phyloP scores from a whole-genome alignment of 1,140 invertebrate genomes.

The Branchinecta lindahli region DNA sequence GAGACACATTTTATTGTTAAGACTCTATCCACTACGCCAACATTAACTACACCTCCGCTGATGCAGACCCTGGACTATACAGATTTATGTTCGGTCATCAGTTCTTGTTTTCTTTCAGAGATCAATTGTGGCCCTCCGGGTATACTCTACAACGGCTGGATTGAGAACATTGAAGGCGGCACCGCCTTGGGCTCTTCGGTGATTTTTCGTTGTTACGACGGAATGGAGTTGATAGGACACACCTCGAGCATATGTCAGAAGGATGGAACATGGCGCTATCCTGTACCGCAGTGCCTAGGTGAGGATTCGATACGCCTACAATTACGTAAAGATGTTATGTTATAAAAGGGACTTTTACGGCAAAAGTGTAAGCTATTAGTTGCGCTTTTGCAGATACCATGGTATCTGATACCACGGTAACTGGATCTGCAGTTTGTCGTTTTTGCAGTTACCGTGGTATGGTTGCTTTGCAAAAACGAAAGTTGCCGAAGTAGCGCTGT shows the following conservation, averaged over 20 bases:
- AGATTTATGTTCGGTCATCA: too few species aligned
- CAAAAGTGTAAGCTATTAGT: too few species aligned
- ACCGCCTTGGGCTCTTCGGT: conserved; percentile 77
- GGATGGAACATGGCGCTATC: conserved; percentile 83
- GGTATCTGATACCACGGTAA: too few species aligned
- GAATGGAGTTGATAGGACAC: conserved; percentile 77
- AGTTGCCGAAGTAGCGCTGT: too few species aligned
- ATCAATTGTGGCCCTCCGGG: conserved; percentile 87
- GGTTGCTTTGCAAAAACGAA: too few species aligned
- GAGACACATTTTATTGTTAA: too few species aligned
- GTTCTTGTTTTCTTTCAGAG: conserved; percentile 39
- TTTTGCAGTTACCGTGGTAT: too few species aligned
- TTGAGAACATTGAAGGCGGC: conserved; percentile 76
- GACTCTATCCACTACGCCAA: too few species aligned
- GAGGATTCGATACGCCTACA: conserved; percentile 22
- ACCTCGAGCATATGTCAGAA: conserved; percentile 77
- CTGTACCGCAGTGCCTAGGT: conserved; percentile 68
- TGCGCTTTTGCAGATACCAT: too few species aligned
- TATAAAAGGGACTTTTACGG: conserved; percentile 19
- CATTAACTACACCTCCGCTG: too few species aligned
- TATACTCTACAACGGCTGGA: conserved; percentile 80
- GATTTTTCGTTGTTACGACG: conserved; percentile 82
- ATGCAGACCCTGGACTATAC: too few species aligned
- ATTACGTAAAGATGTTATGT: neutral
- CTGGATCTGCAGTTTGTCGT: too few species aligned